Evolutionary conservation across 2,797 vertebrate genomes (phyloP).

Genomic region (Hephaestus fuliginosus): DNA sequence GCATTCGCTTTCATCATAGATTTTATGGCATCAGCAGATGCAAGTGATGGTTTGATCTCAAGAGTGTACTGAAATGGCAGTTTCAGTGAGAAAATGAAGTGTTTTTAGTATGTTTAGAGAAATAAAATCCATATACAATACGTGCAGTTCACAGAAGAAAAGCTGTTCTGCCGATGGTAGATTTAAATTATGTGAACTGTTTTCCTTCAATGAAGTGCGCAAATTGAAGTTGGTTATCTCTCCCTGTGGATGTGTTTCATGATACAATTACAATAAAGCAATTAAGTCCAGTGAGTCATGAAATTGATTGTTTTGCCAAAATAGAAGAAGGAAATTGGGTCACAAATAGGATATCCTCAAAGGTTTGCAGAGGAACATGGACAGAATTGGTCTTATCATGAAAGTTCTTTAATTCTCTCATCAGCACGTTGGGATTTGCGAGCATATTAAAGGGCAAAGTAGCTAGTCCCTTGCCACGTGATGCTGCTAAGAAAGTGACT

Average conservation of each 20-base stretch:
- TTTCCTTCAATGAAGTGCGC: slow-evolving; percentile 58
- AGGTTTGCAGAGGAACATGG: slow-evolving; percentile 39
- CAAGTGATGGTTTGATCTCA: slow-evolving; percentile 13
- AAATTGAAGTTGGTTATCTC: slow-evolving; percentile 70
- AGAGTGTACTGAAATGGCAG: not conserved
- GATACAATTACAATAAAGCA: slow-evolving; percentile 77
- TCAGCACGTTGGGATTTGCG: slow-evolving; percentile 14
- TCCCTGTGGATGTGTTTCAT: slow-evolving; percentile 73
- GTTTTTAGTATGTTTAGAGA: slow-evolving; percentile 16
- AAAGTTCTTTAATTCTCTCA: slow-evolving; percentile 14
- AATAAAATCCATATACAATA: slow-evolving; percentile 15
- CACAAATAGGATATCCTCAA: slow-evolving; percentile 59
- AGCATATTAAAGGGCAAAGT: slow-evolving; percentile 9
- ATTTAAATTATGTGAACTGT: slow-evolving; percentile 47
- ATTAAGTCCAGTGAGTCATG: slow-evolving; percentile 80
- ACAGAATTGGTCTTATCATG: slow-evolving; percentile 34
- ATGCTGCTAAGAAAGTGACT: not conserved
- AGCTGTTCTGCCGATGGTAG: slow-evolving; percentile 11
- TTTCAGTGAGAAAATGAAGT: not conserved
- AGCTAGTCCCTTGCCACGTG: not conserved
- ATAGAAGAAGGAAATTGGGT: slow-evolving; percentile 53
- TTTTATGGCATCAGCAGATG: not conserved
- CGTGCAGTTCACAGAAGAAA: slow-evolving; percentile 7
- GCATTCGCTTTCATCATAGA: not conserved
- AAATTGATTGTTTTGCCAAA: slow-evolving; percentile 79